These are phyloP conservation scores for Streblospio benedicti DNA, from an alignment of 1,140 invertebrate genomes.

Conservation along the genomic window DNA sequence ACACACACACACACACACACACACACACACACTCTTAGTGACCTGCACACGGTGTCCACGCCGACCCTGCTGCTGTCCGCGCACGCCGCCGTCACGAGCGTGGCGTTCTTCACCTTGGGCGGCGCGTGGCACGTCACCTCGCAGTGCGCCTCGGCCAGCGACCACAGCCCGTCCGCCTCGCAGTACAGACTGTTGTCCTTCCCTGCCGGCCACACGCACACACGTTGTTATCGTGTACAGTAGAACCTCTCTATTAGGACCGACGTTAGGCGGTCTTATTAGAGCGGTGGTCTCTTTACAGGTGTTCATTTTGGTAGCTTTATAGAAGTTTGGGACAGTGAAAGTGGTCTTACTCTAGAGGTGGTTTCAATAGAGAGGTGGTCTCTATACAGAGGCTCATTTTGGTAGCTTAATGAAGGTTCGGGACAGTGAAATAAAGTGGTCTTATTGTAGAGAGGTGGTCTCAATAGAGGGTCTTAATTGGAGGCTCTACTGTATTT, in stretches of 20 bases:
- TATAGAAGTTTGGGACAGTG: neutral
- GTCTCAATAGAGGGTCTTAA: no score
- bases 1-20: constrained; percentile 4
- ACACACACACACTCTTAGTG: neutral
- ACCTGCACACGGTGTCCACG: constrained; percentile 25
- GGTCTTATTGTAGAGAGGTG: no score
- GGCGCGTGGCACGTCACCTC: constrained; percentile 23
- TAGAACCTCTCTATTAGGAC: no score
- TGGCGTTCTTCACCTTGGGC: constrained; percentile 12
- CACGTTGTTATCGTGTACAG: no score
- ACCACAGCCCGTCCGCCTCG: constrained; percentile 30
- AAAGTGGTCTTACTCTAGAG: neutral
- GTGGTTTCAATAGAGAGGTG: no score
- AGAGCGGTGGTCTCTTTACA: no score
- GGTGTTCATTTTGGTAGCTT: no score
- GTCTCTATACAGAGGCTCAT: no score
- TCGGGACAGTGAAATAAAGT: no score
- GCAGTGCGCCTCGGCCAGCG: constrained; percentile 23
- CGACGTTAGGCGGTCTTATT: no score
- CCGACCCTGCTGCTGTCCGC: constrained; percentile 9
- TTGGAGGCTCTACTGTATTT: no score
- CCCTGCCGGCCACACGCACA: constrained; percentile 16
- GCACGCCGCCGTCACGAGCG: constrained; percentile 19
- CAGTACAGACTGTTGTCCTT: constrained; percentile 21
- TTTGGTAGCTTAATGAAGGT: no score